Base-by-base conservation (phyloP, 1,140 invertebrate species). In the Solen grandis region DNA sequence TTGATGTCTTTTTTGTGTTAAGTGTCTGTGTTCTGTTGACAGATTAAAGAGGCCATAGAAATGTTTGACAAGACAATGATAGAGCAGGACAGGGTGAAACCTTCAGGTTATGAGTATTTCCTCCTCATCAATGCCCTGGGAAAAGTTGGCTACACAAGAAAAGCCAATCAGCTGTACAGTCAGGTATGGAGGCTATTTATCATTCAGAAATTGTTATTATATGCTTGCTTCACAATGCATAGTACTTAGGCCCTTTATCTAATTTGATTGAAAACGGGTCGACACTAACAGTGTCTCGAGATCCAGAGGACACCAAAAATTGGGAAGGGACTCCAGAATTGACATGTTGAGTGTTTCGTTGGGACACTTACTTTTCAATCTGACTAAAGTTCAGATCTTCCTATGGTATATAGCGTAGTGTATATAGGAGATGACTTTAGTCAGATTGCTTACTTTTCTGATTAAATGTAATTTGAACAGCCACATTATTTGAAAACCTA, bases 101-200 rank as follows among this genome's bases (percentile, higher is more conserved):
- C 97, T 0, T 94, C 94, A 70, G 93, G 93, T 78, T 96, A 96
- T 89, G 95, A 96, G 75, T 98, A 95, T 87, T 96, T 95, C 88
- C 92, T 97, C 52, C 88, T 98, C 25, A 96, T 99, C 74, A 94
- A 94, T 80, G 95, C 94, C 14, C 97, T 96, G 93, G 96, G 96
- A 8, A 90, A 94, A 80, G 94, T 95, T 8, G 97, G 97, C 1
- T 96, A 97, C 86, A 95, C 96, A 33, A 95, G 96, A 85, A 96
- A 96, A 92, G 96, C 96, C 22, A 97, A 97, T 88, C 94, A 94
- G 81, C 90, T 98, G 0, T 98, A 94, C 85, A 96, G 95, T 87
- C 93, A 95, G 85, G 93, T 94, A 88, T 83, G 72, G 4, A 33
- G 38, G 27, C 8, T 29, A 8, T 68, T 70, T n/a, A 10, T 33